Evolutionary conservation across 2,113 vertebrate species (phyloP).

Genomic region (Galbula dea): DNA sequence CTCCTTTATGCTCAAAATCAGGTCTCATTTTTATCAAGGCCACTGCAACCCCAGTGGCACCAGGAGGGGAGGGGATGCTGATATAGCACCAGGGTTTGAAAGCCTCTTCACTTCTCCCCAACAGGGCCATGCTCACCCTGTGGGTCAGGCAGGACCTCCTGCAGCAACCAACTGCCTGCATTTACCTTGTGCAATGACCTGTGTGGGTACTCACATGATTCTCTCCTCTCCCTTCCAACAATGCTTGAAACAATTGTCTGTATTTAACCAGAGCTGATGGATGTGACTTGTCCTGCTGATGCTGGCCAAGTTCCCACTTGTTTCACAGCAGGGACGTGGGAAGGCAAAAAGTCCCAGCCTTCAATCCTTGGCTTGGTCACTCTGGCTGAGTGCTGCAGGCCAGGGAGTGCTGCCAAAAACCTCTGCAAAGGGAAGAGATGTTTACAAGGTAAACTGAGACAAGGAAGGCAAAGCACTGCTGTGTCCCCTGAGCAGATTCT

Average conservation of each 20-base stretch:
- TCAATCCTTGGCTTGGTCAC: neutral
- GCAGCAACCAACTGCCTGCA: neutral
- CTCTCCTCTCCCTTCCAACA: neutral
- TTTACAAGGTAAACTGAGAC: neutral
- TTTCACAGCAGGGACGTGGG: neutral
- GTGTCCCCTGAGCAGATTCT: neutral
- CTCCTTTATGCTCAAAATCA: neutral
- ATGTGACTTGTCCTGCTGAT: neutral
- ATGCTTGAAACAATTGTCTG: accelerated
- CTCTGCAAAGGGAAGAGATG: neutral
- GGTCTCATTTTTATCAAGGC: neutral
- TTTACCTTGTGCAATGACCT: neutral
- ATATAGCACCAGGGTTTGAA: neutral
- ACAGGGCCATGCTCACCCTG: accelerated
- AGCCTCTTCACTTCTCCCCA: neutral
- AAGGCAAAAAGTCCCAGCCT: neutral
- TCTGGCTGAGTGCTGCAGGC: neutral
- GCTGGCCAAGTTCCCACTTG: neutral
- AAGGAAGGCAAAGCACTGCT: neutral
- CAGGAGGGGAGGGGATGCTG: accelerated
- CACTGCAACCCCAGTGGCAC: neutral
- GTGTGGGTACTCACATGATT: neutral
- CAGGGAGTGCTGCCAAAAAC: neutral
- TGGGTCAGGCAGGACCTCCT: neutral
- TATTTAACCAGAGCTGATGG: neutral